Percentiles rank a stretch among this genome's conserved stretches.
These are phyloP conservation scores for Drepanosiphum platanoidis DNA, from an alignment of 2,888 invertebrate genomes.

Conservation along the genomic window DNA sequence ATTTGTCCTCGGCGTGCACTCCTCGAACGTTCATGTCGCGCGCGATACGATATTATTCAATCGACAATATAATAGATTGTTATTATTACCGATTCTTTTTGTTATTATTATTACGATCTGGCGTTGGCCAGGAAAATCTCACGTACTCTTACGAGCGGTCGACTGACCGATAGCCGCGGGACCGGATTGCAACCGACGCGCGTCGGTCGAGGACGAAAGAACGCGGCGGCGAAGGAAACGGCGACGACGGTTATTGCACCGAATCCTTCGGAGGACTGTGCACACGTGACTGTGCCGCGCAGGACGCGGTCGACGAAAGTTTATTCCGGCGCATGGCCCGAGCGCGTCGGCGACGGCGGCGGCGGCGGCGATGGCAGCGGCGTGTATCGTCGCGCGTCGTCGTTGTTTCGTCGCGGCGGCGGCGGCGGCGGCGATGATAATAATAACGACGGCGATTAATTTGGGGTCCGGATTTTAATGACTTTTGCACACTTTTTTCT, in stretches of 20 bases:
- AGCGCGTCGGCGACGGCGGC: not conserved
- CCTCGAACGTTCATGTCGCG: no score
- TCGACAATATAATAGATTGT: no score
- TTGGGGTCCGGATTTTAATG: no score
- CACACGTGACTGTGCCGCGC: constrained; percentile 57
- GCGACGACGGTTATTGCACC: not conserved
- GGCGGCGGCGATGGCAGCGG: not conserved
- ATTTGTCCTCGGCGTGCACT: no score
- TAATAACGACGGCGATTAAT: not conserved
- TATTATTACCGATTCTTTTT: no score
- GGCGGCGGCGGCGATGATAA: not conserved
- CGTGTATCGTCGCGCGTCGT: not conserved
- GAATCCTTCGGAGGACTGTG: constrained; percentile 40
- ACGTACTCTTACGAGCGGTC: no score
- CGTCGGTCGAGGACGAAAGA: no score
- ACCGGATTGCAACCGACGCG: not conserved
- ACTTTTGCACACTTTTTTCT: no score
- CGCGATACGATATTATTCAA: no score
- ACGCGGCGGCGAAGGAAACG: not conserved
- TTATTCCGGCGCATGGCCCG: constrained; percentile 28
- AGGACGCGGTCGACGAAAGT: constrained; percentile 15
- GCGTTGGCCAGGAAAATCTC: no score
- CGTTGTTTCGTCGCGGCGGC: not conserved
- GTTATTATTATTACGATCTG: no score
- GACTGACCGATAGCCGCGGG: no score